A percentile compares a stretch with the other conserved stretches of the same genome.
Conservation (phyloP, 1,140 invertebrate genomes). For the Diachasmimorpha longicaudata region DNA sequence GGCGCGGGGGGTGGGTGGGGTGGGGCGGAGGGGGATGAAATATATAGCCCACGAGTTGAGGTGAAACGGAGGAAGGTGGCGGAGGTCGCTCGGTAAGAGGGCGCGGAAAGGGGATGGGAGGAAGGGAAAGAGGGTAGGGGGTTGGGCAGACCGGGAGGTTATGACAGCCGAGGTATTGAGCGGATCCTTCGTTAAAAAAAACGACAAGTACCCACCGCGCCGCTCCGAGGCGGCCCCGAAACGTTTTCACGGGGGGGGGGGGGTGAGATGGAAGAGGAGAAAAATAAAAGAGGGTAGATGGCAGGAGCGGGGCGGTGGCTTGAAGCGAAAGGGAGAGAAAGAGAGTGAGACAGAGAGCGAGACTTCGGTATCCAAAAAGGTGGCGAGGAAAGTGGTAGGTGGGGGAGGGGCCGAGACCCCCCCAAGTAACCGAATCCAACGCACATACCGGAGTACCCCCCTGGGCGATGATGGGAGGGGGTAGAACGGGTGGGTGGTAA, state of each 20-base stretch:
- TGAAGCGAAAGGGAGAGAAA: background rate
- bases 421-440: conserved; percentile 60
- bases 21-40: conserved; percentile 8
- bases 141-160: conserved; percentile 53
- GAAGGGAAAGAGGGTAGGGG: conserved; percentile 37
- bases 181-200: conserved; percentile 61
- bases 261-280: conserved; percentile 13
- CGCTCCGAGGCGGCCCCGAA: conserved; percentile 34
- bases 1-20: too few species aligned
- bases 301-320: background rate
- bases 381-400: conserved; percentile 26
- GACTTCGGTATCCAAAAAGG: background rate
- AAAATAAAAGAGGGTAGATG: background rate
- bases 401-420: conserved; percentile 1
- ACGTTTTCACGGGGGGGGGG: conserved; percentile 30
- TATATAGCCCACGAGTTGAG: conserved; percentile 15
- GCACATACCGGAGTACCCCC: conserved; percentile 38
- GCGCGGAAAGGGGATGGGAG: conserved; percentile 15
- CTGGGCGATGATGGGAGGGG: conserved; percentile 25
- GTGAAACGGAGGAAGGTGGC: conserved; percentile 26
- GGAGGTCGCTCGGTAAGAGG: conserved; percentile 12
- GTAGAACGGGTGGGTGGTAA: conserved; percentile 29
- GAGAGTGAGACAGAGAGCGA: background rate
- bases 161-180: conserved; percentile 63
- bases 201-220: conserved; percentile 5